Percentiles rank a stretch among this genome's conserved stretches.
Evolutionary conservation across 2,888 invertebrate species (phyloP).

Genomic region (Trichogramma dendrolimi): DNA sequence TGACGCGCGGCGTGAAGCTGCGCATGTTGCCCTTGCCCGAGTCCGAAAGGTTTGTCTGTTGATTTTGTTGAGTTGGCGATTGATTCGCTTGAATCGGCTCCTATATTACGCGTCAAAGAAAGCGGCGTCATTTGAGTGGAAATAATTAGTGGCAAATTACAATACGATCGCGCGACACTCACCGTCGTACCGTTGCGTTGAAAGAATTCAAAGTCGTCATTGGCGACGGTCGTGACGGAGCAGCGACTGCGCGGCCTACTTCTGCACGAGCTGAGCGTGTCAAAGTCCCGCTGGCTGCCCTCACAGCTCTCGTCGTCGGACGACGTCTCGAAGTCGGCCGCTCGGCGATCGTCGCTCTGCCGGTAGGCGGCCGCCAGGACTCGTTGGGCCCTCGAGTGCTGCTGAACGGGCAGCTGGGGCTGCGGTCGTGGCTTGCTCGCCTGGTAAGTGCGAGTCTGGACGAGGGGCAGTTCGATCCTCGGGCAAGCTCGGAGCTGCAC

Average conservation of each 20-base stretch:
- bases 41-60: neutral
- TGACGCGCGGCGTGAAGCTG: slow-evolving; percentile 46
- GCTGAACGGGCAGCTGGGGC: too few relatives aligned
- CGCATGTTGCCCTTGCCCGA: slow-evolving; percentile 47
- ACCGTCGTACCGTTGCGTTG: slow-evolving; percentile 51
- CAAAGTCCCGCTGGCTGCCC: slow-evolving; percentile 42
- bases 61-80: too few relatives aligned
- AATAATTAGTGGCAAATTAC: too few relatives aligned
- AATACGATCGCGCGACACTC: neutral
- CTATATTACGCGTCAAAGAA: slow-evolving; percentile 3
- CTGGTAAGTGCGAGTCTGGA: slow-evolving; percentile 42
- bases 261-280: slow-evolving; percentile 52
- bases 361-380: slow-evolving; percentile 20
- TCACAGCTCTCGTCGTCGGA: slow-evolving; percentile 47
- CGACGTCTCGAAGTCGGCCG: slow-evolving; percentile 43
- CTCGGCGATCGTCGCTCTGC: slow-evolving; percentile 30
- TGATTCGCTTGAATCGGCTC: neutral
- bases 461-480: slow-evolving; percentile 29
- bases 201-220: slow-evolving; percentile 63
- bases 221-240: slow-evolving; percentile 62
- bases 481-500: slow-evolving; percentile 14
- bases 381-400: too few relatives aligned
- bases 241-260: slow-evolving; percentile 55
- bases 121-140: neutral
- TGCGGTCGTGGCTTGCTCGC: neutral